phyloP scores from a whole-genome alignment of 2,888 invertebrate species.

The Litoditis marina region DNA sequence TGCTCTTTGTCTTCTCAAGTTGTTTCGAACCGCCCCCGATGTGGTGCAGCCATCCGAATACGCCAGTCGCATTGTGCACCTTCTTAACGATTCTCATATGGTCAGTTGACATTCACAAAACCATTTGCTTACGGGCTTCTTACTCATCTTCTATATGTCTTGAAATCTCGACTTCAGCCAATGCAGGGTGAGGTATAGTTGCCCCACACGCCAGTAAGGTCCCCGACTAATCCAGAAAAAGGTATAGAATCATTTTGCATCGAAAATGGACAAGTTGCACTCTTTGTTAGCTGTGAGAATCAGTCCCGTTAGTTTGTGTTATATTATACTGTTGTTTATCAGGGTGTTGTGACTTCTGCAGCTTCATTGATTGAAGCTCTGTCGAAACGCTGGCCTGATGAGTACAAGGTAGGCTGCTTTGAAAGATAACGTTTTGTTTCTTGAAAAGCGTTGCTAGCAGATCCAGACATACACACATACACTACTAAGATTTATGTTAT shows the following conservation, averaged over 20 bases:
- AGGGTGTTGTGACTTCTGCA: slow-evolving; percentile 95
- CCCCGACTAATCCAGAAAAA: no score
- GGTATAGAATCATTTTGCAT: background rate
- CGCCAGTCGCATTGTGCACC: slow-evolving; percentile 96
- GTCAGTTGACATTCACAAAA: no score
- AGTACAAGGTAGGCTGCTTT: slow-evolving; percentile 87
- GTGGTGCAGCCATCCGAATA: slow-evolving; percentile 90
- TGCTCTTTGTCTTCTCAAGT: slow-evolving; percentile 86
- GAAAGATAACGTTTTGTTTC: no score
- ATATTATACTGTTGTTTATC: slow-evolving; percentile 17
- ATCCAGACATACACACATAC: no score
- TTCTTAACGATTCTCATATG: slow-evolving; percentile 97
- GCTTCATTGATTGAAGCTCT: slow-evolving; percentile 95
- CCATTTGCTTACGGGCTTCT: no score
- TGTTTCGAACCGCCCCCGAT: slow-evolving; percentile 91
- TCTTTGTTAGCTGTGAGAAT: background rate
- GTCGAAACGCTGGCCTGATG: slow-evolving; percentile 96
- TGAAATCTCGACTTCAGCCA: no score
- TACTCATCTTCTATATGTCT: no score
- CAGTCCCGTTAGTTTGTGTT: background rate
- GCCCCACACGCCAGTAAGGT: background rate
- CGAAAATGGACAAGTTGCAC: background rate
- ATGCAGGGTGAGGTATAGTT: no score
- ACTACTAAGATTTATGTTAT: background rate
- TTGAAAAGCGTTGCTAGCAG: no score